Conservation (phyloP, 2,797 vertebrate species). For the Protonibea diacanthus region DNA sequence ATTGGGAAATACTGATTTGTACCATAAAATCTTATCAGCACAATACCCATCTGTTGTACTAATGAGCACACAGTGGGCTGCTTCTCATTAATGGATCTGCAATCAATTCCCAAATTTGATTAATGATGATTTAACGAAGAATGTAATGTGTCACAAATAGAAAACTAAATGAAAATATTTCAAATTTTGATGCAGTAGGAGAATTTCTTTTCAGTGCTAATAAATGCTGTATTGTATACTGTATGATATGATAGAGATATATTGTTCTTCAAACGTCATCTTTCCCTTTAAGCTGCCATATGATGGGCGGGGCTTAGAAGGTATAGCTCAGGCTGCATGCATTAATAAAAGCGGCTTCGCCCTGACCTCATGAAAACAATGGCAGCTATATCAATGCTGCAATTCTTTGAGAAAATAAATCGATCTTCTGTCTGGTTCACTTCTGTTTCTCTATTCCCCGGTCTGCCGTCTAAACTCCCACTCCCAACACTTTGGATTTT, state of each 20-base stretch:
- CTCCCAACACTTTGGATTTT: constrained; percentile 23
- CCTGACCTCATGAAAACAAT: not conserved
- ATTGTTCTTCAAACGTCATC: not conserved
- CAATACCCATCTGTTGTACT: not conserved
- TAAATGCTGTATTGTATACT: not conserved
- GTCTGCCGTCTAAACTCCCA: not conserved
- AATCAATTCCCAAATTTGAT: constrained; percentile 1
- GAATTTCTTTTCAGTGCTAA: not conserved
- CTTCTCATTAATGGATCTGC: not conserved
- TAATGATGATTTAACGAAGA: not conserved
- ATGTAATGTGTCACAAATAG: not conserved
- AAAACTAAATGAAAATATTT: not conserved
- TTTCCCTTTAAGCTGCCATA: not conserved
- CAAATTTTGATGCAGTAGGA: not conserved
- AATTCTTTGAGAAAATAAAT: not conserved
- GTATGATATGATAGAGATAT: not conserved
- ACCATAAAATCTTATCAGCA: not conserved
- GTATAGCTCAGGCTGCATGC: not conserved
- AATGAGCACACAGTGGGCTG: not conserved
- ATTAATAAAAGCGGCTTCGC: not conserved
- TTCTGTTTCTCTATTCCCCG: constrained; percentile 9
- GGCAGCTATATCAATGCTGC: not conserved
- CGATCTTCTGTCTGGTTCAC: constrained; percentile 7
- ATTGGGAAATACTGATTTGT: not conserved
- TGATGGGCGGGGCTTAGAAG: not conserved